These are phyloP conservation scores for Trichopria drosophilae DNA, from an alignment of 2,888 invertebrate genomes.

Conservation along the genomic window DNA sequence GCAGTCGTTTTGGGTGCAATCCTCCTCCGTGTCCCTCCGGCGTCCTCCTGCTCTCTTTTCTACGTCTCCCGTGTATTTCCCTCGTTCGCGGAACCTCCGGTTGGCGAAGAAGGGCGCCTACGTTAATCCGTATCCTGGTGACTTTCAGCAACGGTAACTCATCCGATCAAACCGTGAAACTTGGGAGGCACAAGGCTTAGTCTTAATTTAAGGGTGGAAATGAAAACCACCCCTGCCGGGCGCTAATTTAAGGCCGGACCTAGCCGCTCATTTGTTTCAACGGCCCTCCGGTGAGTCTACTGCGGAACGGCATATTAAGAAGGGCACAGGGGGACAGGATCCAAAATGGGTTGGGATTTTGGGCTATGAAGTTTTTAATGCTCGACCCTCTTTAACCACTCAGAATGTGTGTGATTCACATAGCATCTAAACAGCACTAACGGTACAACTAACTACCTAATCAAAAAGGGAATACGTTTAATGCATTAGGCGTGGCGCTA, in stretches of 20 bases:
- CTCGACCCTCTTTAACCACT: no score
- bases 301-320: conserved; percentile 33
- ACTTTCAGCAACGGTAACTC: conserved; percentile 51
- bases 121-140: conserved; percentile 46
- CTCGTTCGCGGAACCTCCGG: conserved; percentile 6
- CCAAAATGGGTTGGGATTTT: no score
- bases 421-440: no score
- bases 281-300: conserved; percentile 47
- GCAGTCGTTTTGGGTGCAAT: conserved; percentile 4
- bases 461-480: no score
- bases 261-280: conserved; percentile 58
- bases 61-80: not conserved
- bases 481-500: no score
- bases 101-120: conserved; percentile 29
- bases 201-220: conserved; percentile 59
- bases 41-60: no score
- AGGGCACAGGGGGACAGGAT: no score
- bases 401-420: no score
- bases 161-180: conserved; percentile 55
- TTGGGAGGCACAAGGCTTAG: conserved; percentile 51
- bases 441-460: no score
- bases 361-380: no score
- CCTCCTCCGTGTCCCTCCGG: not conserved
- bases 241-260: conserved; percentile 56
- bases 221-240: conserved; percentile 55